phyloP scores from a whole-genome alignment of 37 sponge, comb jelly and placozoan genomes.

The Ephydatia muelleri region DNA sequence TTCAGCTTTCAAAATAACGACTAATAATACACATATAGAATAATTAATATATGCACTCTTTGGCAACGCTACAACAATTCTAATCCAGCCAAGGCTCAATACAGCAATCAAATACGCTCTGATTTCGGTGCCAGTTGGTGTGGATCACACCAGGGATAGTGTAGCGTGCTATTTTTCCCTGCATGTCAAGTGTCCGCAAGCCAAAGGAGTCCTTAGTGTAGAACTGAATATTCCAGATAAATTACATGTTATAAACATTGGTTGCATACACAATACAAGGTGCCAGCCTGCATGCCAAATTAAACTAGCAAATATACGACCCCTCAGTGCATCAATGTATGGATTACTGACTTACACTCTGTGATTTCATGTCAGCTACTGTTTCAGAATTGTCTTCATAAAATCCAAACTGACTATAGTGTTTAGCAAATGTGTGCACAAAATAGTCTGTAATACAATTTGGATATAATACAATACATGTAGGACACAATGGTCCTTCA shows the following conservation, averaged over 20 bases:
- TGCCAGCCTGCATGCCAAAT: too few relatives aligned
- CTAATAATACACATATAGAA: too few relatives aligned
- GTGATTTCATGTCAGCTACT: not conserved
- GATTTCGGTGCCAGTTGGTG: constrained; percentile 66
- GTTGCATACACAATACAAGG: too few relatives aligned
- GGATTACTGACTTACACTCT: not conserved
- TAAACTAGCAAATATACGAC: too few relatives aligned
- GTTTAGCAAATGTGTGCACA: not conserved
- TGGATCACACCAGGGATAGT: constrained; percentile 61
- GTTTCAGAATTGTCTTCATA: constrained; percentile 54
- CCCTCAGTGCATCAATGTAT: not conserved
- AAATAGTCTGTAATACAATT: not conserved
- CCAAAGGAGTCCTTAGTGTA: constrained; percentile 74
- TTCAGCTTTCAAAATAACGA: too few relatives aligned
- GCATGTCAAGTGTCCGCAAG: constrained; percentile 54
- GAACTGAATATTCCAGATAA: constrained; percentile 51
- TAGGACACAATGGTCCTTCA: not conserved
- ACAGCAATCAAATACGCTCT: constrained; percentile 55
- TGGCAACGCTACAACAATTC: too few relatives aligned
- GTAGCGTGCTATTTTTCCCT: constrained; percentile 24
- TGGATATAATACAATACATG: not conserved
- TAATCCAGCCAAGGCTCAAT: constrained; percentile 70
- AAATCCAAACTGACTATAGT: constrained; percentile 76
- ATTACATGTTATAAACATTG: too few relatives aligned
- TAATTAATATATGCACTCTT: not conserved